These are phyloP conservation scores for Macroglossus sobrinus DNA, from an alignment of 2,113 vertebrate species.

Conservation along the genomic window DNA sequence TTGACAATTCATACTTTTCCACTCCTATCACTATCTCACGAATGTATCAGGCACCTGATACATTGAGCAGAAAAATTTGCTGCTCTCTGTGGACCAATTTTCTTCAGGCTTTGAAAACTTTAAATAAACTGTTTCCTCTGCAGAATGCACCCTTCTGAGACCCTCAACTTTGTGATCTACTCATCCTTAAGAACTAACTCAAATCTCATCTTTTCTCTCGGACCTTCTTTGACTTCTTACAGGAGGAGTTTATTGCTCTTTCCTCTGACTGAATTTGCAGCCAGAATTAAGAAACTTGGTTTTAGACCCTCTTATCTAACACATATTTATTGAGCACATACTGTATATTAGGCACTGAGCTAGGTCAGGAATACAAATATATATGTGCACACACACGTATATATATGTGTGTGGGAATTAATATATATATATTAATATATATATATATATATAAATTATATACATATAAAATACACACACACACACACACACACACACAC, in stretches of 20 bases:
- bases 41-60: neutral
- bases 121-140: neutral
- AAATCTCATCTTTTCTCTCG: neutral
- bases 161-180: neutral
- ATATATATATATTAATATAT: neutral
- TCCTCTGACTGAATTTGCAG: slow-evolving; percentile 2
- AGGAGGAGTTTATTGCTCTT: neutral
- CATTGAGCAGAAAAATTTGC: neutral
- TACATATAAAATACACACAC: too few species aligned
- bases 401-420: neutral
- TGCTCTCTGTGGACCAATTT: neutral
- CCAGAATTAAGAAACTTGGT: neutral
- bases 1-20: neutral
- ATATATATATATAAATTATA: neutral
- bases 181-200: slow-evolving; percentile 2
- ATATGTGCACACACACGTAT: neutral
- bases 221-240: neutral
- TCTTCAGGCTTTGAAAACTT: neutral
- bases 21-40: neutral
- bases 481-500: too few species aligned
- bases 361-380: neutral
- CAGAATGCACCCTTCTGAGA: neutral
- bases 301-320: neutral
- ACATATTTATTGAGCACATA: neutral
- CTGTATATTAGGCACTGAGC: neutral